A percentile compares a stretch with the other conserved stretches of the same genome.
These are phyloP conservation scores for Eristalis intricaria DNA, from an alignment of 2,888 invertebrate species.

Conservation along the genomic window DNA sequence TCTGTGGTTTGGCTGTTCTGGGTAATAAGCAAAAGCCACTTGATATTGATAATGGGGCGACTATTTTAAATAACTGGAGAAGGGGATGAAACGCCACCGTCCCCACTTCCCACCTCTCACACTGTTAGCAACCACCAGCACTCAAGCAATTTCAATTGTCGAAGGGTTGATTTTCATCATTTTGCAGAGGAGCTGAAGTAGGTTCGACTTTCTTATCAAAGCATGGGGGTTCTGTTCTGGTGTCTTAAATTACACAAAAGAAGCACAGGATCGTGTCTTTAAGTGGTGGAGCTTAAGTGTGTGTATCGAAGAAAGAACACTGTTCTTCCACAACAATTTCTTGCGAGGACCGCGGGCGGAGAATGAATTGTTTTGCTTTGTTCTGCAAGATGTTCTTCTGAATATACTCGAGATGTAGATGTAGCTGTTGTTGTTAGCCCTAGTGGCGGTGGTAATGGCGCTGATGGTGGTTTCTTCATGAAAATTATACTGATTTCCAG, in stretches of 20 bases:
- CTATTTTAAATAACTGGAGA: constrained; percentile 25
- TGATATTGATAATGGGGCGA: constrained; percentile 63
- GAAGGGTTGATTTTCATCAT: constrained; percentile 65
- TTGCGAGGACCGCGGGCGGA: constrained; percentile 52
- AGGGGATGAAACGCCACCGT: neutral
- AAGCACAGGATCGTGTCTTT: constrained; percentile 63
- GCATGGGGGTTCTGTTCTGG: constrained; percentile 39
- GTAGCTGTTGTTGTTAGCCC: constrained; percentile 1
- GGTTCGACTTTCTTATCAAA: constrained; percentile 66
- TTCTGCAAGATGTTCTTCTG: constrained; percentile 33
- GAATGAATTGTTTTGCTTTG: constrained; percentile 67
- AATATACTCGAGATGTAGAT: constrained; percentile 6
- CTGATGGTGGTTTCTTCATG: constrained; percentile 51
- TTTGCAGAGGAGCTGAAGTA: constrained; percentile 36
- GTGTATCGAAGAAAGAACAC: constrained; percentile 54
- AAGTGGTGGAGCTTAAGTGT: constrained; percentile 59
- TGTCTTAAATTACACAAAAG: constrained; percentile 68
- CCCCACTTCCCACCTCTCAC: constrained; percentile 5
- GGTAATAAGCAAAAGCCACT: constrained; percentile 62
- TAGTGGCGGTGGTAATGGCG: constrained; percentile 1
- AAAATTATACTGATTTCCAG: constrained; percentile 73
- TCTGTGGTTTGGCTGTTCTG: constrained; percentile 22
- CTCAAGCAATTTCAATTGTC: constrained; percentile 58
- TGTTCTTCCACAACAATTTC: constrained; percentile 41
- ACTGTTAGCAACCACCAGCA: constrained; percentile 15